phyloP scores from a whole-genome alignment of 2,888 invertebrate genomes.

The Synergus laeviventris region DNA sequence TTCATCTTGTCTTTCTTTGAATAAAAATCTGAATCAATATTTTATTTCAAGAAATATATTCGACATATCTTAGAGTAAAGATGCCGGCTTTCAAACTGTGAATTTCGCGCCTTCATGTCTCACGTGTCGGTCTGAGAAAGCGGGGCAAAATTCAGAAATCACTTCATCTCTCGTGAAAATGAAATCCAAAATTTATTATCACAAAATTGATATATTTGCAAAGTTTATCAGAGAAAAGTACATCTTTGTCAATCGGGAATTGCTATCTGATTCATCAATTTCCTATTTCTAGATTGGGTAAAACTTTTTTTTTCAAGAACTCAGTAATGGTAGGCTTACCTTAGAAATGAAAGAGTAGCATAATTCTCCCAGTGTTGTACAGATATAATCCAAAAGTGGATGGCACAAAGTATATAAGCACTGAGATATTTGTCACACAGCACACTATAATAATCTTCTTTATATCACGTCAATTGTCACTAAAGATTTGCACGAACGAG shows the following conservation, averaged over 20 bases:
- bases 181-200: neutral
- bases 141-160: conserved; percentile 41
- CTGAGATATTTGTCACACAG: conserved; percentile 29
- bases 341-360: conserved; percentile 48
- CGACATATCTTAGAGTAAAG: neutral
- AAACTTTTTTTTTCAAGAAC: neutral
- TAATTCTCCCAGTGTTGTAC: conserved; percentile 50
- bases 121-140: neutral
- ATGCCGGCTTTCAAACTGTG: neutral
- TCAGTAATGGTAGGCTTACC: conserved; percentile 39
- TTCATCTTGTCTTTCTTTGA: neutral
- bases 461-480: conserved; percentile 34
- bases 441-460: conserved; percentile 18
- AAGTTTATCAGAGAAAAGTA: neutral
- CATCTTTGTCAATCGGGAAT: neutral
- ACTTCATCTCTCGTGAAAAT: conserved; percentile 37
- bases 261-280: neutral
- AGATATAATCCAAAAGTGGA: conserved; percentile 37
- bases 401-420: conserved; percentile 31
- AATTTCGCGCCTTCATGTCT: conserved; percentile 6
- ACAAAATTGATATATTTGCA: neutral
- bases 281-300: neutral
- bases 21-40: neutral
- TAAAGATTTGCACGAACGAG: conserved; percentile 9
- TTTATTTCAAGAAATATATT: too few species aligned